A percentile compares a stretch with the other conserved stretches of the same genome.
Evolutionary conservation across 2,797 vertebrate species (phyloP).

Genomic region (Chromis chromis): DNA sequence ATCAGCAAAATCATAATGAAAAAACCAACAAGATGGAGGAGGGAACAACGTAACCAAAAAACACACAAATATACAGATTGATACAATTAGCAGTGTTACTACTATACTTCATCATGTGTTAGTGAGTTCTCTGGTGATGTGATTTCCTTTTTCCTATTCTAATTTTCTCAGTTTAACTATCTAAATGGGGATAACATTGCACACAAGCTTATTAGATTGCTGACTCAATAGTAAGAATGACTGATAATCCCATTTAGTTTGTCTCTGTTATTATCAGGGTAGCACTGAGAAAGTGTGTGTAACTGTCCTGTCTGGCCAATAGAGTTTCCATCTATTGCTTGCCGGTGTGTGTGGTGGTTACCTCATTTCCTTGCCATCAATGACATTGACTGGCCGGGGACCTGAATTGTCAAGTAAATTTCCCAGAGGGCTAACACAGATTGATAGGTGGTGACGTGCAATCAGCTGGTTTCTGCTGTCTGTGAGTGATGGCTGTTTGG

Average conservation of each 20-base stretch:
- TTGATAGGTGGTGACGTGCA: slow-evolving; percentile 24
- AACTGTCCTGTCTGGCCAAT: slow-evolving; percentile 11
- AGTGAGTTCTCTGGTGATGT: background rate
- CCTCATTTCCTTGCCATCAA: slow-evolving; percentile 42
- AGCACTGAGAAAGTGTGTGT: slow-evolving; percentile 14
- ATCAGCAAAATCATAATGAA: background rate
- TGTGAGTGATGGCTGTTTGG: slow-evolving; percentile 19
- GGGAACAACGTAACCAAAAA: background rate
- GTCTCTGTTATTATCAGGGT: slow-evolving; percentile 30
- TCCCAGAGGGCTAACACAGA: slow-evolving; percentile 49
- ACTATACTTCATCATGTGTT: background rate
- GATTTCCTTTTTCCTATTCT: background rate
- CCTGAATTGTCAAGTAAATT: slow-evolving; percentile 49
- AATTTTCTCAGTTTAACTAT: background rate
- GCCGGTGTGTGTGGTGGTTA: slow-evolving; percentile 19
- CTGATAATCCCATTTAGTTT: slow-evolving; percentile 44
- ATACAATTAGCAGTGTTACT: background rate
- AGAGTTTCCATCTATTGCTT: slow-evolving; percentile 31
- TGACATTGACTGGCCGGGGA: slow-evolving; percentile 37
- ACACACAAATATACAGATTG: background rate
- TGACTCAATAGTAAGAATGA: slow-evolving; percentile 35
- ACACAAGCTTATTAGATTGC: slow-evolving; percentile 39
- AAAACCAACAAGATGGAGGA: too few species aligned
- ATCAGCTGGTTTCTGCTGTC: slow-evolving; percentile 20
- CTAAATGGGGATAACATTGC: slow-evolving; percentile 2